Base-by-base conservation (phyloP, 2,888 invertebrate species). In the Metacarcinus magister region DNA sequence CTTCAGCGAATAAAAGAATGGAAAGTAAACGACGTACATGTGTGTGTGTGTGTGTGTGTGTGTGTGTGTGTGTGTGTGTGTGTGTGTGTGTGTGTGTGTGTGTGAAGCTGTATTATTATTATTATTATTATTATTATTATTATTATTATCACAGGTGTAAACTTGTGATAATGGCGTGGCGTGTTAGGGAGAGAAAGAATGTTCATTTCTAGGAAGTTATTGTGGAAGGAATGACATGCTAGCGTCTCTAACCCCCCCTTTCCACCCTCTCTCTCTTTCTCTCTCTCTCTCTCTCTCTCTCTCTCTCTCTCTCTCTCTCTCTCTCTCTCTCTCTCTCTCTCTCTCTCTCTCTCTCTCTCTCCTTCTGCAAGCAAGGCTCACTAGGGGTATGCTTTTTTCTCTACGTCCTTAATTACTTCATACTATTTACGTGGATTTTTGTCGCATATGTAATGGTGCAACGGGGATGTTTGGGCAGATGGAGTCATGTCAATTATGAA, bases 261-360 rank as follows among this genome's bases (percentile, higher is more conserved):
- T 0, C 54, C 2, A 5, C 48, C 4, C 67, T 67, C 67, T 67
- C 67, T 67, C 67, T 67, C 67, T 67, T 10, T 67, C 67, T 67
- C 67, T 67, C 67, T 67, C 67, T 67, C 67, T 67, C 67, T 67
- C 67, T 67, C 67, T 23, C 67, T 23, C 67, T 23, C 67, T 23
- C 67, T 23, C 67, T 23, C 67, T 23, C 67, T 23, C 67, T 23
- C 67, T 23, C 67, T 67, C 67, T 16, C n/a, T 67, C 23, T 67
- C n/a, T 67, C 67, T 67, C 67, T 67, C 67, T 67, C 67, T 67
- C 67, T 67, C 67, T 67, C 67, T 67, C 67, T 67, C 67, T 67
- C 19, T 19, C 67, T 67, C 67, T 67, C 19, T 67, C 67, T 67
- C 67, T 67, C 67, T 67, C 67, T 67, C 67, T 67, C 16, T 67